These are phyloP conservation scores for Frankliniella fusca DNA, from an alignment of 2,888 invertebrate species.

Conservation along the genomic window DNA sequence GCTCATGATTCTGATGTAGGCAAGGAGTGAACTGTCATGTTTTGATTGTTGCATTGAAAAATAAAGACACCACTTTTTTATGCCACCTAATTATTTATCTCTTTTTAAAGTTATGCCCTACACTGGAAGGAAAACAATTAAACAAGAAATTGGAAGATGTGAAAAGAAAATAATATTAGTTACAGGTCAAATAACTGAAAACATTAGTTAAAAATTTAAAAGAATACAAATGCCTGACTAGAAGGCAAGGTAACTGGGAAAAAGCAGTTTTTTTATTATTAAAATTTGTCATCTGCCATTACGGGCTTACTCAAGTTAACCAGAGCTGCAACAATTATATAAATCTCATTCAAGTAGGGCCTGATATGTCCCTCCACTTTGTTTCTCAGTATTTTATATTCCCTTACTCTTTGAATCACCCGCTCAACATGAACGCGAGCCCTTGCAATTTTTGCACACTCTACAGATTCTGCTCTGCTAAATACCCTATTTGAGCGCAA, in stretches of 20 bases:
- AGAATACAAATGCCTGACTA: too few species aligned
- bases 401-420: constrained; percentile 28
- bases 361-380: not conserved
- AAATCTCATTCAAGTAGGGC: not conserved
- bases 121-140: not conserved
- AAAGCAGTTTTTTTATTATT: not conserved
- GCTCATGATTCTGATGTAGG: too few species aligned
- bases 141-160: not conserved
- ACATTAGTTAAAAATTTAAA: not conserved
- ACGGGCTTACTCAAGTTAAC: not conserved
- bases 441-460: constrained; percentile 28
- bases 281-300: not conserved
- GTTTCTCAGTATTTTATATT: constrained; percentile 28
- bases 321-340: not conserved
- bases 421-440: constrained; percentile 28
- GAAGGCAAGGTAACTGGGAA: not conserved
- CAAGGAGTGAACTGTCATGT: too few species aligned
- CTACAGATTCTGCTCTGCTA: constrained; percentile 21
- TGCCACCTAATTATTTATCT: too few species aligned
- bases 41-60: too few species aligned
- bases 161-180: not conserved
- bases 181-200: not conserved
- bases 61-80: too few species aligned
- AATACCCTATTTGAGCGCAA: constrained; percentile 1
- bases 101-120: too few species aligned